These are phyloP conservation scores for Scophthalmus maximus DNA, from an alignment of 2,113 vertebrate species.

Conservation along the genomic window DNA sequence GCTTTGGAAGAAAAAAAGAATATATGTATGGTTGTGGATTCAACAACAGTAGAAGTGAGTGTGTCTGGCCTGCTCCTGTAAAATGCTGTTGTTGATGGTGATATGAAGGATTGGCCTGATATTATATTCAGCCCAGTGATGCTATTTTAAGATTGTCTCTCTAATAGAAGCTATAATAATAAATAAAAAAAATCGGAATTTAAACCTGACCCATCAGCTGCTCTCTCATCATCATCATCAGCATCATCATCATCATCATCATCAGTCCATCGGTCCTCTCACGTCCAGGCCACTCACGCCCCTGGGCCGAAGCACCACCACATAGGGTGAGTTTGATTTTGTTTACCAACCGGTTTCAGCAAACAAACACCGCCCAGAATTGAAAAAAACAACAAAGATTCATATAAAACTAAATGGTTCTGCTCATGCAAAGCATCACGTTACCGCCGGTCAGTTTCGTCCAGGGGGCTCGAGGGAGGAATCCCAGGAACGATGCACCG, in stretches of 20 bases:
- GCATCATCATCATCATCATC: no score
- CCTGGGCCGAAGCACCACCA: slow-evolving; percentile 14
- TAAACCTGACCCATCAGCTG: slow-evolving; percentile 30
- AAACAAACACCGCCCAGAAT: slow-evolving; percentile 10
- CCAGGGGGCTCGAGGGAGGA: slow-evolving; percentile 51
- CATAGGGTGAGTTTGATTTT: slow-evolving; percentile 19
- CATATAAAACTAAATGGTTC: slow-evolving; percentile 22
- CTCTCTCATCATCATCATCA: slow-evolving; percentile 41
- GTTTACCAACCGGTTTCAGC: slow-evolving; percentile 17
- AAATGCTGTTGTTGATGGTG: slow-evolving; percentile 1
- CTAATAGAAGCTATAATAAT: neutral
- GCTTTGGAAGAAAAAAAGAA: neutral
- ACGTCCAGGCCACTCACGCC: slow-evolving; percentile 48
- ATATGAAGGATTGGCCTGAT: neutral
- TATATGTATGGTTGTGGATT: neutral
- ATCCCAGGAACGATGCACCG: slow-evolving; percentile 71
- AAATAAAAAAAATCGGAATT: neutral
- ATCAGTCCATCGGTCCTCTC: slow-evolving; percentile 24
- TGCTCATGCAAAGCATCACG: slow-evolving; percentile 44
- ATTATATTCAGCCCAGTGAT: neutral
- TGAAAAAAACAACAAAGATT: neutral
- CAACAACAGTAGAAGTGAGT: neutral
- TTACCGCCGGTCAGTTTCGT: slow-evolving; percentile 59
- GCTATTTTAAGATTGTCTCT: neutral
- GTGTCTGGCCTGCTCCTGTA: neutral